Base-by-base conservation (phyloP, 1,140 invertebrate genomes). In the Drosophila triauraria region DNA sequence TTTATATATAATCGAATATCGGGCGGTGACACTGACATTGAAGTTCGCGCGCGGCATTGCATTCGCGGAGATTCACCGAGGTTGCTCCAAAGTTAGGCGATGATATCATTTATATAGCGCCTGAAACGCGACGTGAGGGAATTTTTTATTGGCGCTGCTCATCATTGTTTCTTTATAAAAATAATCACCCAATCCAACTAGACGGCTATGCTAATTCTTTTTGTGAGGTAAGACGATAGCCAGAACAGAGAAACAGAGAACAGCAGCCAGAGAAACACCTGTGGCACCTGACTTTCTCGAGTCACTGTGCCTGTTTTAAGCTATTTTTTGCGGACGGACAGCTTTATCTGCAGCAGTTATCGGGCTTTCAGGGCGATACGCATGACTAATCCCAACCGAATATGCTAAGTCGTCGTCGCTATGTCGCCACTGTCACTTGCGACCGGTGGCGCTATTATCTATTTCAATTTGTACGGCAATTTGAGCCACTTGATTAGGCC, bases 61-160 rank as follows among this genome's bases (percentile, higher is more conserved):
- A 75, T 54, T 77, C 48, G 27, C 15, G 35, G 53, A 54, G 53
- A 50, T 54, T 57, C 27, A 27, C 35, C 70, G 60, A 65, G 65
- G 59, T 38, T 68, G 69, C 48, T 64, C 54, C 78, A 64, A 84
- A 84, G 76, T 85, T 80, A 74, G 71, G 60, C 80, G 83, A 87
- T 87, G 83, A 87, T 87, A 87, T 87, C 83, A 87, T 65, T 64
- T 64, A 17, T 38, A 47, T 53, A 46, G 43, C 50, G 15, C 30
- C 32, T 35, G 32, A 35, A 35, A 12, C 32, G 9, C 59, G 64
- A 87, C 80, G 83, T 87, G 83, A 67, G 80, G 84, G 80, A 83
- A 87, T 87, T 87, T 79, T 86, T 80, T 87, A 83, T 87, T 88
- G 84, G 46, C 56, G 80, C 27, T 59, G 80, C 80, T 87, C 83